Conservation (phyloP, 1,140 invertebrate species). For the Leucophenga varia region DNA sequence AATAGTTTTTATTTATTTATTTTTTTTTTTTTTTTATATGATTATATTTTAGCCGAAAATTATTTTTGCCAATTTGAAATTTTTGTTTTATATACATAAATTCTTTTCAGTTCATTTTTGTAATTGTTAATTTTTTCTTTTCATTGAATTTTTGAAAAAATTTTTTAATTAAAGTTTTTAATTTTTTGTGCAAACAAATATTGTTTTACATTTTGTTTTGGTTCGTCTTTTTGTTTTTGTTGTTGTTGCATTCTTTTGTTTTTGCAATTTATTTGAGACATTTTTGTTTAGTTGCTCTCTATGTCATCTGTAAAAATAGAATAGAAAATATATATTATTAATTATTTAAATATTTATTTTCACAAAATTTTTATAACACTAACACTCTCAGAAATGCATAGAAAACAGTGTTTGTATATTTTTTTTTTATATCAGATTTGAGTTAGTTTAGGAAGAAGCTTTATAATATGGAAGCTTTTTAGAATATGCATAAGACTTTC, state of each 20-base stretch:
- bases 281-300: slow-evolving; percentile 9
- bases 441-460: too few species aligned
- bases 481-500: too few species aligned
- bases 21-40: slow-evolving; percentile 14
- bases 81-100: slow-evolving; percentile 27
- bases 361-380: too few species aligned
- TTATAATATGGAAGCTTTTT: too few species aligned
- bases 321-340: too few species aligned
- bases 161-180: slow-evolving; percentile 4
- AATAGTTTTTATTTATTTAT: slow-evolving; percentile 19
- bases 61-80: slow-evolving; percentile 44
- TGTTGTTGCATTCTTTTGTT: slow-evolving; percentile 30
- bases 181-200: too few species aligned
- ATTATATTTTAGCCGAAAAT: slow-evolving; percentile 30
- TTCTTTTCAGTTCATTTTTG: slow-evolving; percentile 40
- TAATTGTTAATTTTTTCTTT: slow-evolving; percentile 4
- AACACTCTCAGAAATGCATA: too few species aligned
- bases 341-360: too few species aligned
- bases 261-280: slow-evolving; percentile 7
- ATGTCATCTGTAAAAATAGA: slow-evolving; percentile 17
- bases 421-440: too few species aligned
- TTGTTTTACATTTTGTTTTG: slow-evolving; percentile 21
- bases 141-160: slow-evolving; percentile 6
- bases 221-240: slow-evolving; percentile 21
- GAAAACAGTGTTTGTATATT: too few species aligned